Evolutionary conservation across 2,797 vertebrate genomes (phyloP).

Genomic region (Pipistrellus nathusii): DNA sequence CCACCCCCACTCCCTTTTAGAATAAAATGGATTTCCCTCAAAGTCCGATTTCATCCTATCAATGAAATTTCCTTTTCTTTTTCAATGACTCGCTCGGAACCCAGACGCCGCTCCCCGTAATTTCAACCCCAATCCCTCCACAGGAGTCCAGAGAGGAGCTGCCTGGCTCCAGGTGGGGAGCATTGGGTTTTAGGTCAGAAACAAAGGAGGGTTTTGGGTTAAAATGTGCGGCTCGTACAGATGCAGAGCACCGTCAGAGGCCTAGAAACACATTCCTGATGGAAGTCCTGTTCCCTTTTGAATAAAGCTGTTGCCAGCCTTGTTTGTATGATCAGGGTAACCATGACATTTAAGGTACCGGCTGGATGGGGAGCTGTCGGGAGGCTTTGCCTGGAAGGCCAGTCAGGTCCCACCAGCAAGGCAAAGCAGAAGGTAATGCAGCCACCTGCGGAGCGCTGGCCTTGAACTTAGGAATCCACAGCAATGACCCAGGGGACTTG

Average conservation of each 20-base stretch:
- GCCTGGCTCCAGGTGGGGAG: neutral
- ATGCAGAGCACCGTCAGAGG: neutral
- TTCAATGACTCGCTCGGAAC: neutral
- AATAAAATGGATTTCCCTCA: neutral
- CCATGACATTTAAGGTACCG: neutral
- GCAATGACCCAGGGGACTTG: neutral
- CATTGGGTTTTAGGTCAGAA: neutral
- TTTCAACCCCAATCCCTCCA: neutral
- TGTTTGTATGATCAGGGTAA: neutral
- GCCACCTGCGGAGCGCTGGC: fast-evolving
- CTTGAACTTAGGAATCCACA: neutral
- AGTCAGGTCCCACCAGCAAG: neutral
- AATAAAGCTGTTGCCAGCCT: neutral
- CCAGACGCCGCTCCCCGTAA: neutral
- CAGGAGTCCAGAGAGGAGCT: neutral
- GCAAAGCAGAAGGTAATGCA: neutral
- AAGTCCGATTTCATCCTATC: neutral
- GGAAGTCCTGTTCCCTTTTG: neutral
- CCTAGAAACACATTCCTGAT: neutral
- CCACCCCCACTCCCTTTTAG: neutral
- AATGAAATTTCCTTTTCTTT: neutral
- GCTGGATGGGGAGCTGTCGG: neutral
- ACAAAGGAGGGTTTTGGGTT: neutral
- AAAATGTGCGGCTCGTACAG: neutral
- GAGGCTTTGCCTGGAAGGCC: neutral